These are phyloP conservation scores for Cryptoprocta ferox DNA, from an alignment of 2,797 vertebrate species.

Conservation along the genomic window DNA sequence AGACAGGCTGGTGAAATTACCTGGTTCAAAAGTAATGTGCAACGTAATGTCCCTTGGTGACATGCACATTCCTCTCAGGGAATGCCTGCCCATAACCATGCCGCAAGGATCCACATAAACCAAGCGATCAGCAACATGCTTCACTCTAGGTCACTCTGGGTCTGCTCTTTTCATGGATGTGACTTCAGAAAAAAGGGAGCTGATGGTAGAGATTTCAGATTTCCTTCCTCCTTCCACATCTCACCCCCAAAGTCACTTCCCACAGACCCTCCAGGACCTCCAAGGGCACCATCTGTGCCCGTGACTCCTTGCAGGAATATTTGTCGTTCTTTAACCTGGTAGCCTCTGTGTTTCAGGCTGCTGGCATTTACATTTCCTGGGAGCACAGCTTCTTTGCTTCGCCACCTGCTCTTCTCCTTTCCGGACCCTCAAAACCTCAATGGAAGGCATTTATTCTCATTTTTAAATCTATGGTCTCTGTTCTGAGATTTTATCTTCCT, in stretches of 20 bases:
- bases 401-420: not conserved
- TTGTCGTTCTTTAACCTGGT: not conserved
- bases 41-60: not conserved
- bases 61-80: not conserved
- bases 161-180: not conserved
- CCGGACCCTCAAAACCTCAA: not conserved
- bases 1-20: not conserved
- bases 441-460: conserved; percentile 28
- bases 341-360: not conserved
- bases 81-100: not conserved
- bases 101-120: not conserved
- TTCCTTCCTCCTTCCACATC: not conserved
- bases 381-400: not conserved
- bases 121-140: not conserved
- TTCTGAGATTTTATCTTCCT: conserved; percentile 47
- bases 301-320: not conserved
- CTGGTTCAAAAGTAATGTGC: not conserved
- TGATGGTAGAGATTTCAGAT: not conserved
- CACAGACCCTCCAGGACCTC: not conserved
- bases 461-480: conserved; percentile 10
- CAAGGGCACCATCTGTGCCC: not conserved
- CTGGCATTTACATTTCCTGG: not conserved
- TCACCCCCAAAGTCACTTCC: not conserved
- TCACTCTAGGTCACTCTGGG: not conserved
- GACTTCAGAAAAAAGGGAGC: not conserved